phyloP scores from a whole-genome alignment of 2,888 invertebrate genomes.

The Eucera pruinosa region DNA sequence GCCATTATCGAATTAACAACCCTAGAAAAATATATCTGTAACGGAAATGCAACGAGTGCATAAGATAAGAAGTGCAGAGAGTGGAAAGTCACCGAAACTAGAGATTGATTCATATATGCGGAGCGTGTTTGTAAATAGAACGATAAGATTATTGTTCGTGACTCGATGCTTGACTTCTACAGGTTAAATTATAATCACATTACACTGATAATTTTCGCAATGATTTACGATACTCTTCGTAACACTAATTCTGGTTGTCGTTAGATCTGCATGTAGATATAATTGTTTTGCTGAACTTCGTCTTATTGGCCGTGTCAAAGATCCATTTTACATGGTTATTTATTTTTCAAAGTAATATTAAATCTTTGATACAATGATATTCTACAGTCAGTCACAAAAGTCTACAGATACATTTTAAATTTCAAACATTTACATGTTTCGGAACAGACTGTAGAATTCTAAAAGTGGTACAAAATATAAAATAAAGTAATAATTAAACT shows the following conservation, averaged over 20 bases:
- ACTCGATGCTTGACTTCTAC: not conserved
- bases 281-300: conserved; percentile 19
- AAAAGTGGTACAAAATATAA: too few species aligned
- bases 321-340: too few species aligned
- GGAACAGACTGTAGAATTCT: too few species aligned
- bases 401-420: too few species aligned
- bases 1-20: conserved; percentile 18
- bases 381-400: too few species aligned
- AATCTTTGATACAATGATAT: too few species aligned
- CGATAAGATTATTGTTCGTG: conserved; percentile 18
- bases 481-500: too few species aligned
- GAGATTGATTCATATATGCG: not conserved
- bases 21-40: not conserved
- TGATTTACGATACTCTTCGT: conserved; percentile 3
- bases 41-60: not conserved
- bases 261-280: not conserved
- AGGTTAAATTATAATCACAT: not conserved
- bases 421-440: too few species aligned
- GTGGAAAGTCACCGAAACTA: not conserved
- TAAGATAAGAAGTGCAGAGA: not conserved
- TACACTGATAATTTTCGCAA: not conserved
- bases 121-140: conserved; percentile 5
- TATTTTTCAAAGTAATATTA: too few species aligned
- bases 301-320: not conserved
- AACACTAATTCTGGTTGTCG: conserved; percentile 3